Evolutionary conservation across 2,113 vertebrate species (phyloP), one percentile per base, ranked within the genome.

Genomic region (Cryptotis parvus): DNA sequence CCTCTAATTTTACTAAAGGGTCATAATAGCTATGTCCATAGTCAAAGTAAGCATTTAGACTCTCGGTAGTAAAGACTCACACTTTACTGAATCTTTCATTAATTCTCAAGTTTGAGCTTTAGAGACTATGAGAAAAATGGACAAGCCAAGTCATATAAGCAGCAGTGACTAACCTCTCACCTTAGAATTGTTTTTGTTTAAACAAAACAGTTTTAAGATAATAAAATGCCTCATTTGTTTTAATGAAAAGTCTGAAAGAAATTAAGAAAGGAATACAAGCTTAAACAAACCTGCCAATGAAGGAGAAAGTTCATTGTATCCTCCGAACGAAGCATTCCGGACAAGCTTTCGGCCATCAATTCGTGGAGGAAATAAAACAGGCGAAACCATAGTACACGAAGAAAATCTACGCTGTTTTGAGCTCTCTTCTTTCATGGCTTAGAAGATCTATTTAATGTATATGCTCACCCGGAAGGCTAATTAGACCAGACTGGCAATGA

Each of bases 251-350:
- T 80, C 72, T 90, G 75, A 76, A 96, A 92, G 92, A 96, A 97
- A 22, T 87, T 74, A 93, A 97, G 93, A 96, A 74, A 61, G 35
- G 90, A 92, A 94, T 72, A 39, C 75, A 87, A 94, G 84, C 92
- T 91, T 87, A 95, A 95, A 86, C 82, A 98, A 98, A 99, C 99
- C 99, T 99, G 98, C 97, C 96, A 99, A 95, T 72, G 98, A 96
- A 97, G 99, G 98, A 86, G 99, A 97, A 96, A 99, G 98, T 96
- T 99, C 99, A 43, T 99, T 99, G 98, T 99, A 99, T 94, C 99
- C 99, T 90, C 99, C 99, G 89, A 99, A 99, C 1, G 99, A 99
- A 97, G 99, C 99, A 94, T 99, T 99, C 97, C 99, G 98, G 97
- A 99, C 97, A 96, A 99, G 99, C 97, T 99, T 99, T 96, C 99